These are phyloP conservation scores for Tetragonisca angustula DNA, from an alignment of 2,888 invertebrate genomes.

Conservation along the genomic window DNA sequence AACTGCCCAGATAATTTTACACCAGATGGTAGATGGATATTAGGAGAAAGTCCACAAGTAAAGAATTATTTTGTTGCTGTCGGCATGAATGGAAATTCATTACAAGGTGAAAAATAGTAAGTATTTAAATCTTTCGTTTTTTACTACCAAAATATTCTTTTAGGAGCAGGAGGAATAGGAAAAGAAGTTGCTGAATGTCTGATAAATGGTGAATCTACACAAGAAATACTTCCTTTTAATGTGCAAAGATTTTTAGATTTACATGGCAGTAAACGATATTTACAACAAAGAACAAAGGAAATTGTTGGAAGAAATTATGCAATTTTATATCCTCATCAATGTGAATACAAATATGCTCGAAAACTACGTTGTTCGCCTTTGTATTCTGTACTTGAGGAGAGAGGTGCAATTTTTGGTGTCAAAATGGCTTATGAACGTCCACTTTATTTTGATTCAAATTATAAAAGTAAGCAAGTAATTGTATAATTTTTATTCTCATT, in stretches of 20 bases:
- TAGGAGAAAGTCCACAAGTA: slow-evolving; percentile 89
- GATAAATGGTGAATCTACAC: slow-evolving; percentile 87
- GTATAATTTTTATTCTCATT: neutral
- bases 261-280: slow-evolving; percentile 87
- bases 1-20: slow-evolving; percentile 90
- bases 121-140: neutral
- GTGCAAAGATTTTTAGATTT: slow-evolving; percentile 88
- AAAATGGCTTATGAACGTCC: slow-evolving; percentile 90
- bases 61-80: slow-evolving; percentile 90
- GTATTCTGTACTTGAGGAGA: slow-evolving; percentile 88
- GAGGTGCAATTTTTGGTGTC: slow-evolving; percentile 89
- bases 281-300: slow-evolving; percentile 88
- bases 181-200: slow-evolving; percentile 89
- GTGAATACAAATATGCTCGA: slow-evolving; percentile 87
- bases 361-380: slow-evolving; percentile 88
- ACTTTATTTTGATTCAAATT: slow-evolving; percentile 88
- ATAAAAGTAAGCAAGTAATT: slow-evolving; percentile 82
- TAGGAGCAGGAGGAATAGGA: slow-evolving; percentile 89
- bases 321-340: slow-evolving; percentile 86
- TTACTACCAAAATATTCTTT: slow-evolving; percentile 1
- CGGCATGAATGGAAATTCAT: slow-evolving; percentile 89
- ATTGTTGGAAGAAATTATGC: slow-evolving; percentile 88
- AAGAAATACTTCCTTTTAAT: slow-evolving; percentile 87
- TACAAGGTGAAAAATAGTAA: slow-evolving; percentile 83
- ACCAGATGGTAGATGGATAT: slow-evolving; percentile 89